Conservation (phyloP, 1,140 invertebrate genomes). For the Palaemon carinicauda region DNA sequence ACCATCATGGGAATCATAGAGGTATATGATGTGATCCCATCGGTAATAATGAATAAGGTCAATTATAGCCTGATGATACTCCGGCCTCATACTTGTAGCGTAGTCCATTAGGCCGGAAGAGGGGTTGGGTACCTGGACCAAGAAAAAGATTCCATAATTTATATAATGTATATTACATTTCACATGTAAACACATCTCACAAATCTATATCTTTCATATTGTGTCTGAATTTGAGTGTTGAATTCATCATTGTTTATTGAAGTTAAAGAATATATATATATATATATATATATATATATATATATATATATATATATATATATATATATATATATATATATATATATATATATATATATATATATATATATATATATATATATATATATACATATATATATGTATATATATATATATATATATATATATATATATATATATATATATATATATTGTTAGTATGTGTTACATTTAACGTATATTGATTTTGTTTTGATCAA, state of each 20-base stretch:
- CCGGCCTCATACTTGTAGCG: too few species aligned
- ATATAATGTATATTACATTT: too few species aligned
- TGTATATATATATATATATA: not conserved
- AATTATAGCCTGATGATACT: too few species aligned
- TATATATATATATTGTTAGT: not conserved
- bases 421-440: not conserved
- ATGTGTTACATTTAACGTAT: not conserved
- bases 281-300: not conserved
- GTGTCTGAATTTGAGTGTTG: not conserved
- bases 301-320: not conserved
- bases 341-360: not conserved
- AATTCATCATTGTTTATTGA: not conserved
- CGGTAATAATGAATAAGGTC: too few species aligned
- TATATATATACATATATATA: not conserved
- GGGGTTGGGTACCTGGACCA: too few species aligned
- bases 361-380: slow-evolving; percentile 2
- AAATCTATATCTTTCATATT: not conserved
- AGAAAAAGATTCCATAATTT: too few species aligned
- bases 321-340: not conserved
- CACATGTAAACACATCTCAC: too few species aligned
- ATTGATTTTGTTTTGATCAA: too few species aligned
- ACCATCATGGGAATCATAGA: too few species aligned
- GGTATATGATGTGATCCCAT: too few species aligned
- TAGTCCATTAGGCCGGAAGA: too few species aligned
- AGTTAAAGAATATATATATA: not conserved